Evolutionary conservation across 2,113 vertebrate genomes (phyloP), one percentile per base, ranked within the genome.

Genomic region (Mormyrus iriodes): DNA sequence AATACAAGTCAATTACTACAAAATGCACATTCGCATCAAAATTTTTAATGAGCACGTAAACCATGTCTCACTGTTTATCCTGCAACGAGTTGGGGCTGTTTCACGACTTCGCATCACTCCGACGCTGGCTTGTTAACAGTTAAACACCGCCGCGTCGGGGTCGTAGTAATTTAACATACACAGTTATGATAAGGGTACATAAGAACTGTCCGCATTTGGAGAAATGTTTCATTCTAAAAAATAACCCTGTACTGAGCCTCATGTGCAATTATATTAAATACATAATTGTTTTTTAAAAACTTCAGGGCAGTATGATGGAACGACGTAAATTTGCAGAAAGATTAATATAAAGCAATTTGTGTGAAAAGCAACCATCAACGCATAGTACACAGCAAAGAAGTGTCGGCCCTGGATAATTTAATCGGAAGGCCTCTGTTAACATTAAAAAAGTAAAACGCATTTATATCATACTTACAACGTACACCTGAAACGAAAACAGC

Each of bases 401-500:
- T 69, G 53, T 53, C 35, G 55, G 55, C 19, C n/a, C 27, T 88
- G 35, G 44, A 44, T 65, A 58, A 88, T 88, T 88, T 46, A 65
- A 42, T 87, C 85, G 27, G 39, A 49, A 88, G 87, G 61, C 87
- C 87, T 88, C 27, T 46, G 24, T 73, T 31, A 35, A 51, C 42
- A 31, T 42, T 13, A 69, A 79, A 79, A 79, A 79, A 79, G 31
- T 79, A 19, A 79, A 79, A 42, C 31, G 73, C 35, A 79, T 79
- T 39, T 79, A 79, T 79, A 79, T 79, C 73, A 79, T 79, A 79
- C 73, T 79, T 79, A 42, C 73, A 79, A 17, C 73, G 35, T 79
- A 79, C 73, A 79, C 73, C 73, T 79, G 73, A 79, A 79, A 35
- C 42, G 73, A 79, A 79, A 79, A 79, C 35, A 79, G 9, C 35